A percentile compares a stretch with the other conserved stretches of the same genome.
These are phyloP conservation scores for Vireo altiloquus DNA, from an alignment of 2,113 vertebrate species.

Conservation along the genomic window DNA sequence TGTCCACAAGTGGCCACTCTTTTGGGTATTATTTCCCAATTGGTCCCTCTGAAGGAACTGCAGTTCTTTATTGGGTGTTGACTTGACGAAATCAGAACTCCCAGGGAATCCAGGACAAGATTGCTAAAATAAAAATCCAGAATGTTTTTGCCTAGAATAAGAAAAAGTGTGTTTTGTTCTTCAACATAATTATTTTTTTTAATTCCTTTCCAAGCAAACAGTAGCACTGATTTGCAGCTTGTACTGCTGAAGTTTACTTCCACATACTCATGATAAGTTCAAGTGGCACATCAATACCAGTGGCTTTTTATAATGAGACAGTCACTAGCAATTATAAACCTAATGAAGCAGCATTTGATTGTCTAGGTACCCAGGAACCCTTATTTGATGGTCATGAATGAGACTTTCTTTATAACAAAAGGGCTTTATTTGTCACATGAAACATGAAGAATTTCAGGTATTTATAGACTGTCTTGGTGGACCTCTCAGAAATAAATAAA, in stretches of 20 bases:
- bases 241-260: neutral
- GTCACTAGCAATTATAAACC: slow-evolving; percentile 53
- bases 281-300: slow-evolving; percentile 36
- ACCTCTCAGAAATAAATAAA: neutral
- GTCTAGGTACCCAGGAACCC: neutral
- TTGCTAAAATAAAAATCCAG: neutral
- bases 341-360: slow-evolving; percentile 53
- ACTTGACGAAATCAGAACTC: neutral
- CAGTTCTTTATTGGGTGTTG: neutral
- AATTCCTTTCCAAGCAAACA: neutral
- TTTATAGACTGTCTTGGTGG: neutral
- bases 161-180: neutral
- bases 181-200: neutral
- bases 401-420: neutral
- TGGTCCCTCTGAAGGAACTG: neutral
- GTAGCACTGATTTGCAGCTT: neutral
- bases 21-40: neutral
- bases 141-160: neutral
- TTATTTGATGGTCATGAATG: neutral
- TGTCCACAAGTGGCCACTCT: fast-evolving
- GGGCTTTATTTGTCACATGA: neutral
- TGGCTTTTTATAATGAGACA: slow-evolving; percentile 44
- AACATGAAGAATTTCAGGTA: neutral
- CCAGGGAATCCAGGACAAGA: neutral
- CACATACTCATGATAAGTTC: slow-evolving; percentile 20